A percentile compares a stretch with the other conserved stretches of the same genome.
These are phyloP conservation scores for Dryobota labecula DNA, from an alignment of 2,888 invertebrate species.

Conservation along the genomic window DNA sequence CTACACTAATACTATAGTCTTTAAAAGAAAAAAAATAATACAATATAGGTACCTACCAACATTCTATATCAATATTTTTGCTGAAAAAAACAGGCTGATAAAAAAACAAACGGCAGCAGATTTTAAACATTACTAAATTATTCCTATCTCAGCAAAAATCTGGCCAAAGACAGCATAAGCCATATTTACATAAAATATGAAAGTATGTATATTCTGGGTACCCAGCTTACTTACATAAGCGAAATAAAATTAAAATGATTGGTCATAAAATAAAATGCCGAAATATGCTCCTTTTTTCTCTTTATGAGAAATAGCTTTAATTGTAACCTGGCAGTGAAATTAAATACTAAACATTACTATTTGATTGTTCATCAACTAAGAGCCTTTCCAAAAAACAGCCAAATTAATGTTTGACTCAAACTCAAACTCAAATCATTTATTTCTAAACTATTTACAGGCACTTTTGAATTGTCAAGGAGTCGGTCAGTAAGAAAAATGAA, in stretches of 20 bases:
- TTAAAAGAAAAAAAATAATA: neutral
- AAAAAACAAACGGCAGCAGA: slow-evolving; percentile 7
- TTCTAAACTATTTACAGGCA: too few species aligned
- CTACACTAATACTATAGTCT: neutral
- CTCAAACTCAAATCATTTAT: too few species aligned
- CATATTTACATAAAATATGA: slow-evolving; percentile 17
- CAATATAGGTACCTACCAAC: neutral
- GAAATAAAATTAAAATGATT: neutral
- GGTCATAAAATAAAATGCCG: neutral
- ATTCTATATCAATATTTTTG: neutral
- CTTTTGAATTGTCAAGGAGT: too few species aligned
- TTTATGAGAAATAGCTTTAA: neutral
- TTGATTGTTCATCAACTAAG: neutral
- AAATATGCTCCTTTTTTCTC: neutral
- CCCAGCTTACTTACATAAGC: neutral
- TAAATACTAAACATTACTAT: neutral
- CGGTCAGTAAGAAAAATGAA: too few species aligned
- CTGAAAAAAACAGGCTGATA: neutral
- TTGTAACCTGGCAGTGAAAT: neutral
- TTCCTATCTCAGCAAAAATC: slow-evolving; percentile 2
- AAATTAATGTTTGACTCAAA: neutral
- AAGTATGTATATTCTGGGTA: neutral
- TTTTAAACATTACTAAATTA: slow-evolving; percentile 14
- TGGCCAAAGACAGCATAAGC: slow-evolving; percentile 3
- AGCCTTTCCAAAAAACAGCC: neutral